Evolutionary conservation across 2,113 vertebrate genomes (phyloP).

Genomic region (Tapirus terrestris): DNA sequence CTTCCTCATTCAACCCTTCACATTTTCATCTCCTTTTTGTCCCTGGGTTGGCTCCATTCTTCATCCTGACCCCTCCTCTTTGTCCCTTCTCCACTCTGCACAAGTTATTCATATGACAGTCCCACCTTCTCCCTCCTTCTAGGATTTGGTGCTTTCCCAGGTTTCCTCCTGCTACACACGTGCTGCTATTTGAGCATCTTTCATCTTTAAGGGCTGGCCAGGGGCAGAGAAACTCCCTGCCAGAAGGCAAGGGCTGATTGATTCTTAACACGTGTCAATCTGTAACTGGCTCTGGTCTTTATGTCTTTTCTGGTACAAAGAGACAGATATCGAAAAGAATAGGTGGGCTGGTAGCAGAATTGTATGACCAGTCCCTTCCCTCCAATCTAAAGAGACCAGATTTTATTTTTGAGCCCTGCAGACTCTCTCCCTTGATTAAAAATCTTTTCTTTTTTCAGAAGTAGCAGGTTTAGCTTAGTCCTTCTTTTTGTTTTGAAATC

Average conservation of each 20-base stretch:
- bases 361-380: neutral
- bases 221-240: neutral
- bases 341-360: neutral
- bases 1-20: neutral
- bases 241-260: neutral
- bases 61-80: neutral
- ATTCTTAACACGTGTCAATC: neutral
- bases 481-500: neutral
- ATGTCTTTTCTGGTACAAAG: neutral
- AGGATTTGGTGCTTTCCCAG: neutral
- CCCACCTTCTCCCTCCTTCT: neutral
- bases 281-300: neutral
- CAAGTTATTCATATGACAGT: neutral
- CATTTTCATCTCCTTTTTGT: neutral
- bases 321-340: neutral
- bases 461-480: neutral
- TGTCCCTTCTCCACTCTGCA: neutral
- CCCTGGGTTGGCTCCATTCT: neutral
- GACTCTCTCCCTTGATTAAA: neutral
- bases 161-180: neutral
- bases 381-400: neutral
- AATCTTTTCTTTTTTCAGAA: neutral
- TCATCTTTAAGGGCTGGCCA: neutral
- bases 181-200: neutral
- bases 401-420: constrained; percentile 27